Percentiles rank a stretch among this genome's conserved stretches.
These are phyloP conservation scores for Sitobion miscanthi DNA, from an alignment of 1,140 invertebrate species.

Conservation along the genomic window DNA sequence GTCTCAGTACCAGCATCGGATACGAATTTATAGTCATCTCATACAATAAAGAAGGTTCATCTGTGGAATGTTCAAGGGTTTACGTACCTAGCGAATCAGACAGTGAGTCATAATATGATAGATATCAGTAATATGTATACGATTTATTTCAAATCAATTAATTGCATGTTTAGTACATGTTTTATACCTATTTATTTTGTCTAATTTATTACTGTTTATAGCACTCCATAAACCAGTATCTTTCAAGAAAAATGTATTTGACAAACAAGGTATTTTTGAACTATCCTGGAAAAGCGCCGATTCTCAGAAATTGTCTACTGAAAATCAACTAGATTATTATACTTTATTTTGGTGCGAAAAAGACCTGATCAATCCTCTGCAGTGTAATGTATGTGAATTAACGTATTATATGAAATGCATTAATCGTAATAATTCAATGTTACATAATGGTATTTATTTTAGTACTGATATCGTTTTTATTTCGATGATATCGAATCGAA, in stretches of 20 bases:
- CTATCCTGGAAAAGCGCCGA: constrained; percentile 72
- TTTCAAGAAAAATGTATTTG: constrained; percentile 73
- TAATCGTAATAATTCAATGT: too few species aligned
- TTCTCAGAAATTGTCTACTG: constrained; percentile 59
- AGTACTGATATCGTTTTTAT: too few species aligned
- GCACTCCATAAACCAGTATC: constrained; percentile 64
- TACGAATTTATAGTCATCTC: constrained; percentile 67
- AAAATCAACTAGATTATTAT: constrained; percentile 66
- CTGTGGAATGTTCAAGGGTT: constrained; percentile 66
- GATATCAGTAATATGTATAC: not conserved
- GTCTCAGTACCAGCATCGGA: constrained; percentile 62
- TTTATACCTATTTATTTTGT: not conserved
- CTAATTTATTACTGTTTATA: not conserved
- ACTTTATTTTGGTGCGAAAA: constrained; percentile 78
- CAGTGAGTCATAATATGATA: constrained; percentile 63
- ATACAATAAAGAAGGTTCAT: constrained; percentile 68
- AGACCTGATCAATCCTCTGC: constrained; percentile 67
- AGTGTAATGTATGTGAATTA: constrained; percentile 66
- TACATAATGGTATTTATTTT: too few species aligned
- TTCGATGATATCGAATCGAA: too few species aligned
- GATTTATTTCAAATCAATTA: constrained; percentile 22
- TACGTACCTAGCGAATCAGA: constrained; percentile 68
- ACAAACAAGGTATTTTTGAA: constrained; percentile 70
- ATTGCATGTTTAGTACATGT: not conserved
- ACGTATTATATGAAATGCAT: not conserved